Evolutionary conservation across 2,113 vertebrate species (phyloP).

Genomic region (Arizona elegans): DNA sequence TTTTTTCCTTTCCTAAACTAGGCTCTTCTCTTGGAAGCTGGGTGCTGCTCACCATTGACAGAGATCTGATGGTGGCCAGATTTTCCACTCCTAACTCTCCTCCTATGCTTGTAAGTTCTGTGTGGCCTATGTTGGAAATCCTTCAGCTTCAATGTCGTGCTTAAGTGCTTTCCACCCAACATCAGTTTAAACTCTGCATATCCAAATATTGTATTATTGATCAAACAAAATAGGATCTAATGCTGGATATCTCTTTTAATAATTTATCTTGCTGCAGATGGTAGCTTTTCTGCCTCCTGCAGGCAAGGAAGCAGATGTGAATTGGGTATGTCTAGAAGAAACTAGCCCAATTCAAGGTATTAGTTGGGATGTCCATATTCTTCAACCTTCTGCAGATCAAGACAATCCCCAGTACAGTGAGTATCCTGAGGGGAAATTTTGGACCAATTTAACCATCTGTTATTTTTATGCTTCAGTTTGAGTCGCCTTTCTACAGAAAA

Average conservation of each 20-base stretch:
- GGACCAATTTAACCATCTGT: background rate
- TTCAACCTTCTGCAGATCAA: slow-evolving; percentile 82
- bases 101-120: slow-evolving; percentile 76
- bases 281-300: slow-evolving; percentile 81
- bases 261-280: slow-evolving; percentile 70
- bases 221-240: background rate
- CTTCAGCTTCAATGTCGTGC: background rate
- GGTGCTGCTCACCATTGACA: slow-evolving; percentile 79
- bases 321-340: slow-evolving; percentile 88
- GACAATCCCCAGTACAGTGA: slow-evolving; percentile 85
- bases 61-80: slow-evolving; percentile 85
- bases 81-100: slow-evolving; percentile 84
- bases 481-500: background rate
- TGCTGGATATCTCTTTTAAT: background rate
- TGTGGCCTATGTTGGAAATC: background rate
- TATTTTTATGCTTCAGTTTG: background rate
- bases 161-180: background rate
- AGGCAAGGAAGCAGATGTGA: slow-evolving; percentile 71
- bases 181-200: background rate
- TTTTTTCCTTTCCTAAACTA: slow-evolving; percentile 42
- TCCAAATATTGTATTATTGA: background rate
- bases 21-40: slow-evolving; percentile 66
- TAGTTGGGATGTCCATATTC: slow-evolving; percentile 79
- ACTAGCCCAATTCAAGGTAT: slow-evolving; percentile 72
- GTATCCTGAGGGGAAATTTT: slow-evolving; percentile 15